A percentile compares a stretch with the other conserved stretches of the same genome.
Evolutionary conservation across 2,888 invertebrate species (phyloP).

Genomic region (Xanthorhoe spadicearia): DNA sequence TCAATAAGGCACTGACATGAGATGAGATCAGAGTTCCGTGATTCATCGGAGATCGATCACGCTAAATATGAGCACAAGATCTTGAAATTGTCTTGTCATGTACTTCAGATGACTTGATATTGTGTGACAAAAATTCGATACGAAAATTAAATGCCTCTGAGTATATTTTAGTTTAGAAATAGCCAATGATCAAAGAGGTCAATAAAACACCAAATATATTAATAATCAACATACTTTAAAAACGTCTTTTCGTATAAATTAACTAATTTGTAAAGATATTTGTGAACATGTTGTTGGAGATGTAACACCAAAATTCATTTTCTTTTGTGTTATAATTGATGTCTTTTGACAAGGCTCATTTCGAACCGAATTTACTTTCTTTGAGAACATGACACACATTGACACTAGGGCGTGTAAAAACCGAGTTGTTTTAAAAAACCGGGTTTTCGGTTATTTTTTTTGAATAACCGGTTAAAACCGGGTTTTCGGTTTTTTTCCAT

Average conservation of each 20-base stretch:
- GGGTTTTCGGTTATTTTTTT: too few relatives aligned
- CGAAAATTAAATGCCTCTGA: too few relatives aligned
- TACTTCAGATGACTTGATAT: slow-evolving; percentile 15
- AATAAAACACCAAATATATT: neutral
- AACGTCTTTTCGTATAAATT: neutral
- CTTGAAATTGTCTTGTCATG: slow-evolving; percentile 20
- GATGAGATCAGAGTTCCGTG: slow-evolving; percentile 43
- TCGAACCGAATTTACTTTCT: slow-evolving; percentile 13
- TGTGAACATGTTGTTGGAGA: neutral
- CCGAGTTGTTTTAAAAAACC: too few relatives aligned
- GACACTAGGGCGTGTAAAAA: too few relatives aligned
- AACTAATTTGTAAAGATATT: neutral
- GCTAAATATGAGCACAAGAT: slow-evolving; percentile 34
- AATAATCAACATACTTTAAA: neutral
- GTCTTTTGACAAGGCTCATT: slow-evolving; percentile 27
- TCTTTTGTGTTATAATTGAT: slow-evolving; percentile 15
- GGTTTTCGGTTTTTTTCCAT: too few relatives aligned
- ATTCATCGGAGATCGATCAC: slow-evolving; percentile 41
- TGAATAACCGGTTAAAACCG: too few relatives aligned
- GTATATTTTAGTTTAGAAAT: too few relatives aligned
- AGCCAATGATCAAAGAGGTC: slow-evolving; percentile 3
- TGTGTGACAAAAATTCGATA: slow-evolving; percentile 5
- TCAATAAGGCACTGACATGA: slow-evolving; percentile 41
- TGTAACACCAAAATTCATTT: slow-evolving; percentile 3
- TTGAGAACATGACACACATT: slow-evolving; percentile 13